Percentiles rank a stretch among this genome's conserved stretches.
Evolutionary conservation across 2,797 vertebrate species (phyloP).

Genomic region (Sebastes hopkinsi): DNA sequence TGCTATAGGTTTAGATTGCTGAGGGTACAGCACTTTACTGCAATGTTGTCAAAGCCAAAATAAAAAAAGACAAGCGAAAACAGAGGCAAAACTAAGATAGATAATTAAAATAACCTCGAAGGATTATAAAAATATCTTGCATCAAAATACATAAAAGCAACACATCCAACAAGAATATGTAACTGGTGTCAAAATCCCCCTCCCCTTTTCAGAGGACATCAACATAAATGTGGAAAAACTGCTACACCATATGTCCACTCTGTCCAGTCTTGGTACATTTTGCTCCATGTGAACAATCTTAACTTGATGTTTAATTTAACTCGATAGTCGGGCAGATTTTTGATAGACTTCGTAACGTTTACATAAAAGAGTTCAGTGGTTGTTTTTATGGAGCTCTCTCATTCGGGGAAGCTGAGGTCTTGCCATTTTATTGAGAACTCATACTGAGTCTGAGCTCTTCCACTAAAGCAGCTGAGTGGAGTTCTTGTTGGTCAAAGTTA

Average conservation of each 20-base stretch:
- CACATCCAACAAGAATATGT: not conserved
- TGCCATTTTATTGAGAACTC: slow-evolving; percentile 37
- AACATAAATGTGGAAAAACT: not conserved
- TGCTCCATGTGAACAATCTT: not conserved
- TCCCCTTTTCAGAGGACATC: not conserved
- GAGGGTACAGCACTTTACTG: not conserved
- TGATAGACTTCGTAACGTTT: not conserved
- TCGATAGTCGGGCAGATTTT: not conserved
- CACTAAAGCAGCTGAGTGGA: not conserved
- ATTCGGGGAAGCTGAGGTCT: not conserved
- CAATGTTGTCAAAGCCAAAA: not conserved
- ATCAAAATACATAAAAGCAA: not conserved
- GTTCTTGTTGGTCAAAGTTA: not conserved
- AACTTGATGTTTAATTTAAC: not conserved
- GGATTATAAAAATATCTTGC: too few relatives aligned
- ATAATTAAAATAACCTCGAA: too few relatives aligned
- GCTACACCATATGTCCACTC: not conserved
- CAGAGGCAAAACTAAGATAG: not conserved
- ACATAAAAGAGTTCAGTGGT: not conserved
- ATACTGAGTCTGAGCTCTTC: slow-evolving; percentile 6
- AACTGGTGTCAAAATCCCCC: not conserved
- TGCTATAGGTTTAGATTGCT: not conserved
- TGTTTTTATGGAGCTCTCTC: slow-evolving; percentile 32
- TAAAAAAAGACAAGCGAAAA: not conserved
- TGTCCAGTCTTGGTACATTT: not conserved